Base-by-base conservation (phyloP, 2,113 vertebrate genomes). In the Boleophthalmus pectinirostris region DNA sequence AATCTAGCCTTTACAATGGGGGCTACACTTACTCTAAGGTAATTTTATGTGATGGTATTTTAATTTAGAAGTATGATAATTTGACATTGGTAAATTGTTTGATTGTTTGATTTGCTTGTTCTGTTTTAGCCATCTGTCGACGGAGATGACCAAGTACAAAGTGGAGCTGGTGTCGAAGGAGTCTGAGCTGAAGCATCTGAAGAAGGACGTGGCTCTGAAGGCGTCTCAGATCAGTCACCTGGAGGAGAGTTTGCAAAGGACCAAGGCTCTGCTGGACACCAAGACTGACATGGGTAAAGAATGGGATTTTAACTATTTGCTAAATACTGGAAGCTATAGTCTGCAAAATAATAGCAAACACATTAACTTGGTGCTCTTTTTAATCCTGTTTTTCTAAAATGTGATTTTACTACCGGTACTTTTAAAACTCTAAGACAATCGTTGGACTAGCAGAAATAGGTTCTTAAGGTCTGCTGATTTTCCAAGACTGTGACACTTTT, bases 111-210 rank as follows among this genome's bases (percentile, higher is more conserved):
- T n/a, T 29, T 47, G 24, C 5, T 0, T 38, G 21, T 71, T 8
- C 0, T 66, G 21, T 77, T 82, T 68, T 80, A 98, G 96, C 69
- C 89, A 94, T 82, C 87, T 95, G 69, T 92, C 93, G 71, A 75
- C 92, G 25, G 95, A 97, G 83, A 87, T 95, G 92, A 85, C 88
- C 80, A 91, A 90, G 24, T 95, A 88, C 87, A 94, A 89, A 73
- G 94, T 86, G 77, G 94, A 96, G 69, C 78, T 97, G 11, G 75
- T 57, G 74, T 83, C 81, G 77, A 93, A 95, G 91, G 94, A 95
- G 81, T 91, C 92, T 61, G 94, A 95, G 91, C 74, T 95, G 81
- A 79, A 91, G 73, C 84, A 88, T 45, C 91, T 97, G 83, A 94
- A 90, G 89, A 87, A 8, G 69, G 95, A 97, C 18, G 85, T 87